A percentile compares a stretch with the other conserved stretches of the same genome.
phyloP scores from a whole-genome alignment of 2,113 vertebrate genomes.

The Rafetus swinhoei region DNA sequence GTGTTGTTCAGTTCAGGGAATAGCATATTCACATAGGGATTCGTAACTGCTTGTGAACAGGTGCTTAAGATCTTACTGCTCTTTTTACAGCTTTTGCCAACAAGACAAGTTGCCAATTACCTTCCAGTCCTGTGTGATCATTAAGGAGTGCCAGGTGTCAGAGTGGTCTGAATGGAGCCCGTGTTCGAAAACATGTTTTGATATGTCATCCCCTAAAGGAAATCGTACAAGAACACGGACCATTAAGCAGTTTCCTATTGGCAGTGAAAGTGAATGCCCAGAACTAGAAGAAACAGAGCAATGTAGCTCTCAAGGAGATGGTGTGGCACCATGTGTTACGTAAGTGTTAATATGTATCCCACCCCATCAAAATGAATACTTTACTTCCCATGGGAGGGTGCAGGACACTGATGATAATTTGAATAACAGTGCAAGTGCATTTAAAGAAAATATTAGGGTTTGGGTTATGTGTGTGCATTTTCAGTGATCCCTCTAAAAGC shows the following conservation, averaged over 20 bases:
- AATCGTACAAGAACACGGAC: slow-evolving; percentile 81
- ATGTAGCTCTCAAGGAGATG: slow-evolving; percentile 84
- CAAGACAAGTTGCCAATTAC: slow-evolving; percentile 89
- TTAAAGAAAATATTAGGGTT: not conserved
- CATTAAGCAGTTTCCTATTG: slow-evolving; percentile 87
- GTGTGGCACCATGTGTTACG: slow-evolving; percentile 85
- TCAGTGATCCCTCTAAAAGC: not conserved
- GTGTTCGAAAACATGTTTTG: slow-evolving; percentile 89
- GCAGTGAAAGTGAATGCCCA: slow-evolving; percentile 84
- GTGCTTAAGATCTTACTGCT: slow-evolving; percentile 23
- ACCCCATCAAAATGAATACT: not conserved
- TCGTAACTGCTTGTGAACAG: not conserved
- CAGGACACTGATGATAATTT: not conserved
- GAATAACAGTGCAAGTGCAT: not conserved
- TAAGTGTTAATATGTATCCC: slow-evolving; percentile 77
- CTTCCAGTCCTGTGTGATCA: slow-evolving; percentile 92
- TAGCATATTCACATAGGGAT: not conserved
- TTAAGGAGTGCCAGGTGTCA: slow-evolving; percentile 89
- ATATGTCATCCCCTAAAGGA: slow-evolving; percentile 80
- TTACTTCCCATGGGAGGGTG: accelerated
- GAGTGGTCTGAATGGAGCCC: slow-evolving; percentile 91
- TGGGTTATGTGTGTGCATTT: not conserved
- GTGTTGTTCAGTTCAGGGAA: not conserved
- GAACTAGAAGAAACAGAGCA: slow-evolving; percentile 84
- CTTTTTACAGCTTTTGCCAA: slow-evolving; percentile 85